Base-by-base conservation (phyloP, 1,140 invertebrate species). In the Rhagoletis zephyria region DNA sequence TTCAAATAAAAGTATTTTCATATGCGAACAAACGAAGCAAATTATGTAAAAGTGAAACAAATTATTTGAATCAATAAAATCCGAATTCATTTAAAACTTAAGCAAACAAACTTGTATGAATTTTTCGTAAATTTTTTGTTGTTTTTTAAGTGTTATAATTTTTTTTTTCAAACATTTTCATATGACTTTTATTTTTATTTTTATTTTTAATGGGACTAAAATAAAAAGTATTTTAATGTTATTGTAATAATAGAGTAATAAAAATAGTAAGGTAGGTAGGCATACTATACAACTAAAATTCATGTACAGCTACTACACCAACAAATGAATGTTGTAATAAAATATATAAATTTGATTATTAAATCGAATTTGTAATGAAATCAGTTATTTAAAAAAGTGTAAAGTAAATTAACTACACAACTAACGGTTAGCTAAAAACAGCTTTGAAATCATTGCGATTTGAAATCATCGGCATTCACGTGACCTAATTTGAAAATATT, bases 241-340 rank as follows among this genome's bases (percentile, higher is more conserved):
- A 81, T 56, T 56, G 16, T 56, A 56, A 56, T 56, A 81, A 74
- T 74, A 74, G n/a, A 16, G 14, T 81, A 19, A 48, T 81, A 81
- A 81, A 81, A 81, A 81, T 81, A 81, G 74, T 81, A 81, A 81
- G 74, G 74, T 81, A 74, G 67, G 67, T 74, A 74, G 67, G 67
- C 67, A 56, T 81, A 81, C 74, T 59, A 81, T 19, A 56, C n/a
- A 81, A 81, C 74, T 81, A 81, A 81, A 81, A 56, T 30, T 81
- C 48, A 81, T 81, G 45, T 81, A 30, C 30, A 81, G 12, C 42
- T 74, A 74, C 67, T 74, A 74, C 67, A 81, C 74, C 45, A 56
- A 81, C n/a, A 56, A 81, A 56, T 81, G 45, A 9, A 45, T 51
- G 70, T 45, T 77, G 48, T 77, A 51, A 77, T 51, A 77, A 77